Base-by-base conservation (phyloP, 2,888 invertebrate species). In the Chrysolina haemoptera region DNA sequence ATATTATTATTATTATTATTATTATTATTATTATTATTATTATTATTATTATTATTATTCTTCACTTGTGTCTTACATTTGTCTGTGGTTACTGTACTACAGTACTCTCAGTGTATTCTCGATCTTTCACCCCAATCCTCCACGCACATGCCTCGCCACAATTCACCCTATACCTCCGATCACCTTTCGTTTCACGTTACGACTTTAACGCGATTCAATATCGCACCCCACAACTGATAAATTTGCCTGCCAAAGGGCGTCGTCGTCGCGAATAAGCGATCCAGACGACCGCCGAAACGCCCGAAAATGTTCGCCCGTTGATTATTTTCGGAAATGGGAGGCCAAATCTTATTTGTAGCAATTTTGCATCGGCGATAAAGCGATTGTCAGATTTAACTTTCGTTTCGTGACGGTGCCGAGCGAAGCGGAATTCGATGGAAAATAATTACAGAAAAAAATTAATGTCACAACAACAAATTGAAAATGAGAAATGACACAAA, bases 291-390 rank as follows among this genome's bases (percentile, higher is more conserved):
- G 76, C 79, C 78, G 80, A 68, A 76, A 77, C 78, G 81, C 81
- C 80, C 80, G 76, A 80, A 81, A 81, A 80, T 79, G 75, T 80
- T 79, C 78, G 76, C 70, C 75, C 77, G 67, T 68, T 80, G 80
- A 82, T 81, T 79, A 80, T 75, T 79, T 78, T 78, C 80, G 82
- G 82, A 82, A 82, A 82, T 82, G 80, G 82, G 81, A 79, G 81
- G 80, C 80, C 74, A 79, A 82, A 82, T 80, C 79, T 75, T 78
- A 81, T 82, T 85, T 85, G 84, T 83, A 84, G 81, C 82, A 81
- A 81, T 81, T 80, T 82, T 66, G 67, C 48, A 48, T 73, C 70
- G 59, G 35, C 4, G 68, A 84, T 71, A 75, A 75, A 72, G 67
- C 66, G 65, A 75, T 75, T 72, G 73, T 62, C 66, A 43, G 65